A percentile compares a stretch with the other conserved stretches of the same genome.
These are phyloP conservation scores for Prochilodus magdalenae DNA, from an alignment of 2,113 vertebrate species.

Conservation along the genomic window DNA sequence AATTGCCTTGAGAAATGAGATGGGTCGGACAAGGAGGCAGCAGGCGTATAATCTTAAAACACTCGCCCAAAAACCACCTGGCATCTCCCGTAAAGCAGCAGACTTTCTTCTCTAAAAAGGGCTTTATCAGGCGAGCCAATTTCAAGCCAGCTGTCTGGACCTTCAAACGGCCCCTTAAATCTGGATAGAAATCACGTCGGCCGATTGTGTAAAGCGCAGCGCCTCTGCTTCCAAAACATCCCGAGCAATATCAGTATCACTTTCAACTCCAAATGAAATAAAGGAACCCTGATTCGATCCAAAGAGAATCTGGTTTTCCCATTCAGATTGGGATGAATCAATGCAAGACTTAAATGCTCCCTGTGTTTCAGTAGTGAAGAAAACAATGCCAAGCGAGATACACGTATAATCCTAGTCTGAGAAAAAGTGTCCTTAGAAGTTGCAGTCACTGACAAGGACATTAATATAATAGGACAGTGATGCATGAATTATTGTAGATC, in stretches of 20 bases:
- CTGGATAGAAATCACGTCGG: constrained; percentile 45
- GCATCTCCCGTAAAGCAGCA: constrained; percentile 44
- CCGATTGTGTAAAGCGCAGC: not conserved
- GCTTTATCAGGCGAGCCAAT: constrained; percentile 46
- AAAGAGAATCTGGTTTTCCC: constrained; percentile 22
- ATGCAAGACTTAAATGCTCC: not conserved
- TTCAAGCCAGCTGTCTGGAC: constrained; percentile 47
- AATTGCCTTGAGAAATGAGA: constrained; percentile 49
- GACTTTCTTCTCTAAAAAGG: constrained; percentile 46
- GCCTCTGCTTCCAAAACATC: constrained; percentile 12
- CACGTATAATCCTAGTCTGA: not conserved
- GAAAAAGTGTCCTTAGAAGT: constrained; percentile 10
- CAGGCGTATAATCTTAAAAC: constrained; percentile 51
- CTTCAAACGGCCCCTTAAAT: constrained; percentile 53
- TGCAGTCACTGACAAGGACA: not conserved
- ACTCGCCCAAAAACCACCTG: constrained; percentile 46
- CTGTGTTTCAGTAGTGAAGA: not conserved
- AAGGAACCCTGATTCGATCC: not conserved
- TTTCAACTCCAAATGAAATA: constrained; percentile 21
- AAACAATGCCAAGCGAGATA: not conserved
- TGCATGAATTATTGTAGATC: too few species aligned
- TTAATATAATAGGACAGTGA: too few species aligned
- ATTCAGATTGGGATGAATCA: constrained; percentile 8
- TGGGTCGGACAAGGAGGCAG: constrained; percentile 35
- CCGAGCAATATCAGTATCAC: constrained; percentile 27